Evolutionary conservation across 2,888 invertebrate genomes (phyloP), one percentile per base, ranked within the genome.

Genomic region (Lomographa bimaculata): DNA sequence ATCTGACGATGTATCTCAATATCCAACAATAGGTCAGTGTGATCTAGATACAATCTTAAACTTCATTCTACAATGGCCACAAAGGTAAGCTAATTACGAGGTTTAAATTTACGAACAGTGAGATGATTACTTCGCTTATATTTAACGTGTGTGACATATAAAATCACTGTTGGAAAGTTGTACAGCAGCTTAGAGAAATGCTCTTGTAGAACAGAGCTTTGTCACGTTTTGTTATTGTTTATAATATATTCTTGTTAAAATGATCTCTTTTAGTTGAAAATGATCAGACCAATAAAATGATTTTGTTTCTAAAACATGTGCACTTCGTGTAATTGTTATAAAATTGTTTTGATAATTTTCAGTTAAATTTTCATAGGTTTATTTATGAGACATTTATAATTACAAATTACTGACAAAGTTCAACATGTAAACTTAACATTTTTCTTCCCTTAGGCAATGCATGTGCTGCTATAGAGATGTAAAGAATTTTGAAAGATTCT

Each of bases 391-490:
- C n/a, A n/a, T n/a, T n/a, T n/a, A n/a, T n/a, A n/a, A n/a, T n/a
- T n/a, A n/a, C n/a, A n/a, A n/a, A n/a, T n/a, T n/a, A n/a, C n/a
- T n/a, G n/a, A n/a, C n/a, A n/a, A n/a, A n/a, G n/a, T n/a, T n/a
- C n/a, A n/a, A n/a, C n/a, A n/a, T n/a, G n/a, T n/a, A n/a, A n/a
- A n/a, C n/a, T n/a, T n/a, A n/a, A n/a, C n/a, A n/a, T n/a, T n/a
- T n/a, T n/a, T n/a, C n/a, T 27, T 53, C 12, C 90, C 92, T 44
- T 79, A 96, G 97, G 75, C 97, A 98, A 90, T 98, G 98, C 75
- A 96, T 97, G 94, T 98, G 98, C 83, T 95, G 97, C 82, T 97
- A 96, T 81, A 92, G 97, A 60, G 97, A 97, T 86, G 92, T 93
- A 40, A 97, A 97, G 81, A 97, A 97, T 82, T 95, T 96, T 83